These are phyloP conservation scores for Hyposmocoma kahamanoa DNA, from an alignment of 1,140 invertebrate species.

Conservation along the genomic window DNA sequence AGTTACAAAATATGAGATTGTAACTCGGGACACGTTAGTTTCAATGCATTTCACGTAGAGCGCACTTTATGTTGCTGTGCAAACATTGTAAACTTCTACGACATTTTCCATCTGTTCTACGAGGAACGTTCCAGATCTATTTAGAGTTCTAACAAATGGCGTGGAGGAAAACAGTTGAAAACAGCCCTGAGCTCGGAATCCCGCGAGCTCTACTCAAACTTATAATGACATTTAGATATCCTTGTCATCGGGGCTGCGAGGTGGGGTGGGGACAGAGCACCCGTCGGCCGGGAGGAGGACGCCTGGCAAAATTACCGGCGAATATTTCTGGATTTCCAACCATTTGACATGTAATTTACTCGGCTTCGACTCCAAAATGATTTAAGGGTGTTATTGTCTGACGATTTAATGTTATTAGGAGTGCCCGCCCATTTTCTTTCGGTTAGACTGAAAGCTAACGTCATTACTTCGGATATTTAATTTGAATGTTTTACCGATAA, in stretches of 20 bases:
- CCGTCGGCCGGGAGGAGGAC: constrained; percentile 11
- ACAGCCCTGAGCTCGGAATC: constrained; percentile 42
- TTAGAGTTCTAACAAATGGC: no score
- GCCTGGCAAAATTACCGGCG: constrained; percentile 40
- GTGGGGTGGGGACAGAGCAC: neutral
- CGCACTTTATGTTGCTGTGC: no score
- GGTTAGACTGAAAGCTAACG: constrained; percentile 33
- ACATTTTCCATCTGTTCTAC: no score
- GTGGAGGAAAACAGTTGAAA: constrained; percentile 39
- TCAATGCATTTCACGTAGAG: no score
- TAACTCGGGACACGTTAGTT: no score
- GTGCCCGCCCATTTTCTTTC: constrained; percentile 28
- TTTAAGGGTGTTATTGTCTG: constrained; percentile 56
- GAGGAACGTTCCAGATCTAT: no score
- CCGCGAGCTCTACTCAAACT: constrained; percentile 51
- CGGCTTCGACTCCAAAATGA: constrained; percentile 33
- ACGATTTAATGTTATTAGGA: constrained; percentile 52
- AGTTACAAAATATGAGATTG: no score
- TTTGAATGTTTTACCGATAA: constrained; percentile 56
- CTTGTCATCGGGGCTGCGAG: constrained; percentile 39
- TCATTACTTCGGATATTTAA: constrained; percentile 48
- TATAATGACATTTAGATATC: constrained; percentile 71
- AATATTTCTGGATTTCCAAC: constrained; percentile 59
- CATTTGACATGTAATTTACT: constrained; percentile 65
- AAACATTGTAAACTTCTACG: no score